phyloP scores from a whole-genome alignment of 2,888 invertebrate species.

The Palloptera scutellata region DNA sequence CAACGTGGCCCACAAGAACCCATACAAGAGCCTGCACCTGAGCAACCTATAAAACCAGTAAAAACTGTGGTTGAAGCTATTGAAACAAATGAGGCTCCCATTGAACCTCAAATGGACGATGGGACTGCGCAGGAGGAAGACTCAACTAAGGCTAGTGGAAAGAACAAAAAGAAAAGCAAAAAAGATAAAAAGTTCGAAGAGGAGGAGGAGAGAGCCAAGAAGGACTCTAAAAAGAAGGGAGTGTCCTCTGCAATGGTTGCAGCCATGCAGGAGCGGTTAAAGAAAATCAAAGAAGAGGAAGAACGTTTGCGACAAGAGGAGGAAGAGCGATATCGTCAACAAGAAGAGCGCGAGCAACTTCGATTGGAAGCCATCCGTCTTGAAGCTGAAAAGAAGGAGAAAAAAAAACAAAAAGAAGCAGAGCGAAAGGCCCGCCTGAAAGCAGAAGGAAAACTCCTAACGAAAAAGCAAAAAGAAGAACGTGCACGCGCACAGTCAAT shows the following conservation, averaged over 20 bases:
- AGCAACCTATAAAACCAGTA: conserved; percentile 45
- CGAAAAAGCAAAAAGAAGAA: conserved; percentile 92
- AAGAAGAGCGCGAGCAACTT: conserved; percentile 78
- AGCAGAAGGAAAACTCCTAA: conserved; percentile 94
- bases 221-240: conserved; percentile 69
- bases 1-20: conserved; percentile 60
- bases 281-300: conserved; percentile 88
- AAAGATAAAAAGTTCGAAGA: conserved; percentile 60
- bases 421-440: conserved; percentile 91
- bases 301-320: conserved; percentile 76
- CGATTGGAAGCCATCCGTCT: conserved; percentile 78
- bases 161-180: conserved; percentile 59
- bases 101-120: conserved; percentile 50
- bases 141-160: conserved; percentile 40
- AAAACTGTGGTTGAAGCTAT: conserved; percentile 46
- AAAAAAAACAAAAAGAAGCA: conserved; percentile 90
- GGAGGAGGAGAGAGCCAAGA: conserved; percentile 67
- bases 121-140: conserved; percentile 31
- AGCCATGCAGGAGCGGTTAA: conserved; percentile 92
- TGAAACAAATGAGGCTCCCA: conserved; percentile 36
- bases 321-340: conserved; percentile 78
- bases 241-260: conserved; percentile 87
- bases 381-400: conserved; percentile 88
- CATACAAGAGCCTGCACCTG: conserved; percentile 54
- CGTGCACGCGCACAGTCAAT: conserved; percentile 87